Base-by-base conservation (phyloP, 2,888 invertebrate species). In the Melanargia galathea region DNA sequence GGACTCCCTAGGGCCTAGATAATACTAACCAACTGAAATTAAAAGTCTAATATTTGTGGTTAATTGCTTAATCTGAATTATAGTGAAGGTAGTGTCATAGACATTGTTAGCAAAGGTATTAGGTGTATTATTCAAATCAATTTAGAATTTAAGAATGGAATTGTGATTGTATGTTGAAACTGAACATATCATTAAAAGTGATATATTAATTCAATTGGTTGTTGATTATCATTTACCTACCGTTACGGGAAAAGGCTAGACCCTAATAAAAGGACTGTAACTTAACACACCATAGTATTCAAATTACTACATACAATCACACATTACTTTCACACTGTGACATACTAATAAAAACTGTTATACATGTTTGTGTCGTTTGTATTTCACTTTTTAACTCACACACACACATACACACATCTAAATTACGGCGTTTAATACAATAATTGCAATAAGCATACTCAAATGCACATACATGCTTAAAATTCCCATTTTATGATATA, bases 121-220 rank as follows among this genome's bases (percentile, higher is more conserved):
- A 62, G 33, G 8, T 62, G 63, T 49, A 40, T 64, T 62, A 65
- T 8, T 60, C 35, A 57, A 60, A 52, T 61, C 5, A 63, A 49
- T 61, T 52, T 67, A 65, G 65, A 63, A 46, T 18, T 26, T 67
- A 65, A 65, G 63, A 64, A 60, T 68, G 56, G 46, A 65, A 70
- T 67, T 84, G 83, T 86, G 84, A 86, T 83, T 82, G 75, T 79
- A 81, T 81, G 78, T 79, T 75, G 74, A 80, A 81, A 78, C 75
- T n/a, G 69, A 78, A 82, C 84, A 86, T 86, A 86, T 86, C 86
- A 82, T 78, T 81, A 72, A 79, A 78, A 76, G 74, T 83, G 80
- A 84, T 81, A 77, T 69, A 71, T 71, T 77, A 72, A 68, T 70
- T 65, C 69, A 74, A 78, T 75, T 78, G 74, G 71, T 78, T 78